These are phyloP conservation scores for Biston betularia DNA, from an alignment of 2,888 invertebrate species.

Conservation along the genomic window DNA sequence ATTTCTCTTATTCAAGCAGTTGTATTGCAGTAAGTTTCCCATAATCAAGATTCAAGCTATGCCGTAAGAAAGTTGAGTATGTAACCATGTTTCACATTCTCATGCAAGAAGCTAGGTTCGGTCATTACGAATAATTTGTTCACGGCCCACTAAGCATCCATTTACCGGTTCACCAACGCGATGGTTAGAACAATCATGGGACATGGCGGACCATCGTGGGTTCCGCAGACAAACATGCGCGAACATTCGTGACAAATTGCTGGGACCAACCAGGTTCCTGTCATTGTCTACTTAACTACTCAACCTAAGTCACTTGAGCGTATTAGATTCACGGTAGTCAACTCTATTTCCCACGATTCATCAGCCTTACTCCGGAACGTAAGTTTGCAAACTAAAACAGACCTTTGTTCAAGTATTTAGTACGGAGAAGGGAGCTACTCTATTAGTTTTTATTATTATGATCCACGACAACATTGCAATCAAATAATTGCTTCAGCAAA, in stretches of 20 bases:
- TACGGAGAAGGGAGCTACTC: slow-evolving; percentile 10
- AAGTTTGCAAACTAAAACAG: slow-evolving; percentile 36
- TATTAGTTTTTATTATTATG: slow-evolving; percentile 7
- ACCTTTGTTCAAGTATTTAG: slow-evolving; percentile 16
- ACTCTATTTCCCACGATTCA: slow-evolving; percentile 62
- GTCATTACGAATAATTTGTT: slow-evolving; percentile 48
- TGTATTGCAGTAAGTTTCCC: slow-evolving; percentile 12
- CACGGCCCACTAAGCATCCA: slow-evolving; percentile 54
- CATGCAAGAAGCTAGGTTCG: slow-evolving; percentile 39
- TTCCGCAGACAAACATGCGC: slow-evolving; percentile 54
- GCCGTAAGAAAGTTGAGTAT: slow-evolving; percentile 15
- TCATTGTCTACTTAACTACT: slow-evolving; percentile 66
- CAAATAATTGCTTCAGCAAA: slow-evolving; percentile 19
- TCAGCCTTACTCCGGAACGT: slow-evolving; percentile 30
- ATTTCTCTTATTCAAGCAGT: background rate
- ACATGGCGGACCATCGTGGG: slow-evolving; percentile 43
- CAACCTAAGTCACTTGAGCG: slow-evolving; percentile 63
- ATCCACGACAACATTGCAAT: slow-evolving; percentile 16
- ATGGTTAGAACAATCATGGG: slow-evolving; percentile 61
- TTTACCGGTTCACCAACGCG: slow-evolving; percentile 59
- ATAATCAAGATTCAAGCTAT: slow-evolving; percentile 17
- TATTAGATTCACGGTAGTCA: slow-evolving; percentile 54
- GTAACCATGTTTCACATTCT: slow-evolving; percentile 35
- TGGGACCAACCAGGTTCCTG: slow-evolving; percentile 75
- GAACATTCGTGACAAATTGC: slow-evolving; percentile 60